Conservation (phyloP, 2,888 invertebrate species). For the Drosophila macrothrix region DNA sequence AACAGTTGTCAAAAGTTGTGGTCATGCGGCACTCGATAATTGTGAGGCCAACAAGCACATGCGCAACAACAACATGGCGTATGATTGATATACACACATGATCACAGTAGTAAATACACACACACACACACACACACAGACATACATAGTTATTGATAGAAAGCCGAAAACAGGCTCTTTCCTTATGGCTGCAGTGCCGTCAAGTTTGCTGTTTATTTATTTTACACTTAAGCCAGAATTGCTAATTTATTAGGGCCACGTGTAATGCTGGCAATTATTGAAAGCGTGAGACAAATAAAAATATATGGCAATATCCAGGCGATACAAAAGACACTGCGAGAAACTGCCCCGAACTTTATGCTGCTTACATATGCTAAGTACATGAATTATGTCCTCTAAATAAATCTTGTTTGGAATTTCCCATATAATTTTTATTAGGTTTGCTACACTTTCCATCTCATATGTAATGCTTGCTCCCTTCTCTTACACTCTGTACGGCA, state of each 20-base stretch:
- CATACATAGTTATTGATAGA: neutral
- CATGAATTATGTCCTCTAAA: neutral
- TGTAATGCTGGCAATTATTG: constrained; percentile 79
- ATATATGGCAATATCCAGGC: constrained; percentile 63
- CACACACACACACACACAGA: neutral
- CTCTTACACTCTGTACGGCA: neutral
- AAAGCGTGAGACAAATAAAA: constrained; percentile 81
- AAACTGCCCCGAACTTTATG: neutral
- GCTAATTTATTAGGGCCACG: constrained; percentile 78
- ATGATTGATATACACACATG: constrained; percentile 52
- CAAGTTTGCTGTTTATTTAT: constrained; percentile 65
- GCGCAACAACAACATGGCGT: constrained; percentile 30
- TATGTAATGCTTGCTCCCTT: neutral
- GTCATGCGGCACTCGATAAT: constrained; percentile 32
- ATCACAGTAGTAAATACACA: constrained; percentile 16
- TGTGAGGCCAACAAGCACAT: constrained; percentile 3
- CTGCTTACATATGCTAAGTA: neutral
- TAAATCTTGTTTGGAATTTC: neutral
- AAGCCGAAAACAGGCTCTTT: constrained; percentile 9
- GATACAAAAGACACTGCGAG: constrained; percentile 8
- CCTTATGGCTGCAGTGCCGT: constrained; percentile 38
- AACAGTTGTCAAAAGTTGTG: constrained; percentile 35
- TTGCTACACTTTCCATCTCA: neutral
- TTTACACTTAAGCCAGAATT: constrained; percentile 62
- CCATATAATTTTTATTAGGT: neutral